These are phyloP conservation scores for Machaerirhynchus nigripectus DNA, from an alignment of 2,113 vertebrate genomes.

Conservation along the genomic window DNA sequence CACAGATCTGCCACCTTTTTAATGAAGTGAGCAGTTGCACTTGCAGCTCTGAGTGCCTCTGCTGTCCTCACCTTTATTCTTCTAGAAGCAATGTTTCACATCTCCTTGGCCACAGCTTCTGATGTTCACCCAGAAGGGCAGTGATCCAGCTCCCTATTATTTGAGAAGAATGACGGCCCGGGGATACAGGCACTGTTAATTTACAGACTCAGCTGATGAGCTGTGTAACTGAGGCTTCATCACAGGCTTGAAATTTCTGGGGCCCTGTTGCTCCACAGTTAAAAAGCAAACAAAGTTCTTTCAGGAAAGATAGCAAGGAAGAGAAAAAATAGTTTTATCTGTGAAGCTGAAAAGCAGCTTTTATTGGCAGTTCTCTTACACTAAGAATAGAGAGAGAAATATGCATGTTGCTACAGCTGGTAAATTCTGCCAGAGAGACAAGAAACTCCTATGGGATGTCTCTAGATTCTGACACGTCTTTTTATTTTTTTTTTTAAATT, in stretches of 20 bases:
- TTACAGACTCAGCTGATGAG: neutral
- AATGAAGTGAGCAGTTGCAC: slow-evolving; percentile 47
- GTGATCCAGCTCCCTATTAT: neutral
- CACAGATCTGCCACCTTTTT: slow-evolving; percentile 13
- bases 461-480: neutral
- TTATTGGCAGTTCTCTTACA: neutral
- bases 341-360: neutral
- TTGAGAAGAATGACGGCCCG: neutral
- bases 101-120: neutral
- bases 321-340: neutral
- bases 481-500: too few relatives aligned
- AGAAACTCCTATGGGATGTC: neutral
- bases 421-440: neutral
- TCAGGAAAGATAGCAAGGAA: neutral
- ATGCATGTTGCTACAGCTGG: neutral
- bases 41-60: neutral
- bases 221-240: neutral
- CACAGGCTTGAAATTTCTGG: neutral
- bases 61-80: neutral
- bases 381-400: neutral
- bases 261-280: neutral
- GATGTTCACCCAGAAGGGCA: neutral
- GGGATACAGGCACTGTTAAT: neutral
- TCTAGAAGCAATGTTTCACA: neutral
- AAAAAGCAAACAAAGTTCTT: neutral